A percentile compares a stretch with the other conserved stretches of the same genome.
phyloP scores from a whole-genome alignment of 2,113 vertebrate genomes.

The Jacana jacana region DNA sequence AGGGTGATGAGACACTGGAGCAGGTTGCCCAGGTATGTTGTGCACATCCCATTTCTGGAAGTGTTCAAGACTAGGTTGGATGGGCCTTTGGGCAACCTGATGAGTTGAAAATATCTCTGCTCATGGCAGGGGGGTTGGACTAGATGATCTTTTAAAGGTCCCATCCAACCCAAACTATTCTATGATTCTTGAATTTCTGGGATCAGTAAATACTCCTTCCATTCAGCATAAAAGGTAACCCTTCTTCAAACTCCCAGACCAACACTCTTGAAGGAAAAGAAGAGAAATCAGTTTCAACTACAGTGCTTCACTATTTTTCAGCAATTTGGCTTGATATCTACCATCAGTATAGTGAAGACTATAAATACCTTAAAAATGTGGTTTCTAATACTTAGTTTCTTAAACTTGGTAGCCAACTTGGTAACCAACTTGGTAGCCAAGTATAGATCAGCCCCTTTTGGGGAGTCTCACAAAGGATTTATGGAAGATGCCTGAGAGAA shows the following conservation, averaged over 20 bases:
- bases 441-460: background rate
- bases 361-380: background rate
- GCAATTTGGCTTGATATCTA: background rate
- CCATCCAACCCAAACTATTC: background rate
- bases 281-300: background rate
- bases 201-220: background rate
- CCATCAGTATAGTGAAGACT: fast-evolving
- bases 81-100: background rate
- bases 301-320: background rate
- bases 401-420: background rate
- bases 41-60: background rate
- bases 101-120: background rate
- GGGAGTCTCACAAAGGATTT: background rate
- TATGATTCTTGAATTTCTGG: background rate
- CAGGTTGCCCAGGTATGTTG: background rate
- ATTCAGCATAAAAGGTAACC: background rate
- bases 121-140: fast-evolving
- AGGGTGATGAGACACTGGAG: background rate
- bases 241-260: background rate
- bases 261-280: background rate
- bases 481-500: background rate
- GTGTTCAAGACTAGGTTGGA: background rate
- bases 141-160: background rate
- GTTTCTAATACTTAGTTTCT: background rate
- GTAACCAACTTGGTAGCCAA: background rate